A percentile compares a stretch with the other conserved stretches of the same genome.
Evolutionary conservation across 2,888 invertebrate genomes (phyloP).

Genomic region (Ypsolopha sequella): DNA sequence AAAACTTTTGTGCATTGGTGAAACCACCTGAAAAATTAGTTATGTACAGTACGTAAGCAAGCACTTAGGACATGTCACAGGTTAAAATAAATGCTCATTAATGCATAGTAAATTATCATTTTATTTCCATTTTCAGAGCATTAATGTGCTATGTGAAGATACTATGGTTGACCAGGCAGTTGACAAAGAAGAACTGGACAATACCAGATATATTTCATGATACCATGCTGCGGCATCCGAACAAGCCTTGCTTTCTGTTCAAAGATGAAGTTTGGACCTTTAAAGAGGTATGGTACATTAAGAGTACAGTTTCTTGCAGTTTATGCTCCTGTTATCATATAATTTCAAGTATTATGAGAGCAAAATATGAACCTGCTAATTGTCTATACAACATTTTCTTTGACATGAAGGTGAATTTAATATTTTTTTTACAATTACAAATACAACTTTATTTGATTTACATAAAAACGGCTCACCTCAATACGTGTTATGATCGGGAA

Average conservation of each 20-base stretch:
- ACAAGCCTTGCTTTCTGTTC: conserved; percentile 85
- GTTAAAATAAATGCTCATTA: no score
- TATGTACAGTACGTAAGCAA: no score
- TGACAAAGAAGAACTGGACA: conserved; percentile 77
- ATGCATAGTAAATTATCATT: background rate
- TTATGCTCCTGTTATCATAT: background rate
- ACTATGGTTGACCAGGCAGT: conserved; percentile 73
- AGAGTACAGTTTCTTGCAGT: background rate
- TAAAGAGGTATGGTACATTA: conserved; percentile 71
- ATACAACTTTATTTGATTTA: no score
- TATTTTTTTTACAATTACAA: background rate
- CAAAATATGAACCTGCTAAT: no score
- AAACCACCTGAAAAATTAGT: no score
- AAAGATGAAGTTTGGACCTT: conserved; percentile 91
- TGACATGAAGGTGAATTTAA: background rate
- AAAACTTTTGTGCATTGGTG: no score
- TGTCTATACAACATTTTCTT: no score
- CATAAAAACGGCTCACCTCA: no score
- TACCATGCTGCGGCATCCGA: conserved; percentile 81
- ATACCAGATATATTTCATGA: conserved; percentile 85
- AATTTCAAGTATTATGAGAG: no score
- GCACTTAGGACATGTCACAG: no score
- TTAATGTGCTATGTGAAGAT: conserved; percentile 76
- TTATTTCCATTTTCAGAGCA: conserved; percentile 72
- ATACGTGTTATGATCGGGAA: no score